phyloP scores from a whole-genome alignment of 2,888 invertebrate species.

The Pteria penguin region DNA sequence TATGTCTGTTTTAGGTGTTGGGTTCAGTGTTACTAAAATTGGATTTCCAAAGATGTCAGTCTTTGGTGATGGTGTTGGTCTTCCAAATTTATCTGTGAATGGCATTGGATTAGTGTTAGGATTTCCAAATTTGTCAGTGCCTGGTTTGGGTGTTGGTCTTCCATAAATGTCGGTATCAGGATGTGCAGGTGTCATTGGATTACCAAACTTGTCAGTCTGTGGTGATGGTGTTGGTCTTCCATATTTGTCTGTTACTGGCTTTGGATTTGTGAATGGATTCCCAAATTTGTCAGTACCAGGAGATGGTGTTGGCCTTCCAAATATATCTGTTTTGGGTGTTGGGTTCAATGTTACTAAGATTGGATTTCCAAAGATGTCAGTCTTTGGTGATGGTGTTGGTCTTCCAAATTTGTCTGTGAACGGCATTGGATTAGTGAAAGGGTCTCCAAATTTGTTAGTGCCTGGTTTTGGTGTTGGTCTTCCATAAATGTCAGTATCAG shows the following conservation, averaged over 20 bases:
- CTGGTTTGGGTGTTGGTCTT: constrained; percentile 48
- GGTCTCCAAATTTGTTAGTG: too few species aligned
- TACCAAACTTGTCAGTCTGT: constrained; percentile 5
- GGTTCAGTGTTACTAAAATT: constrained; percentile 2
- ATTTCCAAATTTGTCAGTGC: constrained; percentile 20
- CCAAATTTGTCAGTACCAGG: constrained; percentile 22
- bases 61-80: constrained; percentile 43
- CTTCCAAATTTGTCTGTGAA: too few species aligned
- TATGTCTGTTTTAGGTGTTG: not conserved
- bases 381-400: too few species aligned
- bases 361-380: constrained; percentile 25
- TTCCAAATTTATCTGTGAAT: not conserved
- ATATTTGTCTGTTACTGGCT: constrained; percentile 84
- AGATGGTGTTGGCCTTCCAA: constrained; percentile 32
- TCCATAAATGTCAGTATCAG: too few species aligned
- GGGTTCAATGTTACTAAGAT: not conserved
- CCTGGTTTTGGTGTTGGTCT: constrained; percentile 42
- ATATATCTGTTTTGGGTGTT: not conserved
- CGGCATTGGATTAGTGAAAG: too few species aligned
- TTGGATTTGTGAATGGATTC: constrained; percentile 48
- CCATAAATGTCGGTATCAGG: constrained; percentile 33
- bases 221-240: constrained; percentile 32
- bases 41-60: constrained; percentile 26
- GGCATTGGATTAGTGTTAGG: constrained; percentile 5
- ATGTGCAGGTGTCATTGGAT: not conserved